Evolutionary conservation across 2,113 vertebrate genomes (phyloP), one percentile per base, ranked within the genome.

Genomic region (Rattus norvegicus): DNA sequence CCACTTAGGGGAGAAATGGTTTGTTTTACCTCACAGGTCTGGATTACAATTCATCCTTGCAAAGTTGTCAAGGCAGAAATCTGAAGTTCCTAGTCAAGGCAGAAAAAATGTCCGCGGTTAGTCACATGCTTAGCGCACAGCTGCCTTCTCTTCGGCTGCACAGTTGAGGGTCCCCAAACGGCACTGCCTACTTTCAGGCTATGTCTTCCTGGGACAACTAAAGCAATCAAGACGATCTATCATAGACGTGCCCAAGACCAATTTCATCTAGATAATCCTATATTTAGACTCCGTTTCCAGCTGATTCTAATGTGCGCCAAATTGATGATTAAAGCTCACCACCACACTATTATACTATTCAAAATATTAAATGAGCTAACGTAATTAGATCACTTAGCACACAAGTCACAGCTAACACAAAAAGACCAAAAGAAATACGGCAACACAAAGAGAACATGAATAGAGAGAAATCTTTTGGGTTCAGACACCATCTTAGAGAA

Each of bases 291-390:
- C 43, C 61, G 13, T 87, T 67, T 33, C 63, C 43, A 52, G 61
- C 43, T 87, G 43, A 52, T 24, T 36, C 30, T 69, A 69, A 49
- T 69, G 20, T 69, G 17, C 20, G 43, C 49, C 84, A 69, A 52
- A 28, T 20, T 47, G 36, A 69, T 36, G 14, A 54, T 54, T 87
- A 86, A 86, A 49, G 61, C 16, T 22, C 52, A 47, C 84, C 43
- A 67, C 47, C 26, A 49, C 43, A 56, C 12, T 69, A 88, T 76
- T 79, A 22, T 22, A 56, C 24, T 10, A 69, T 39, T 88, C 47
- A 36, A 95, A 94, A 67, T 67, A 95, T 69, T 84, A 96, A 91
- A 83, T 90, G 63, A 88, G 56, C 94, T 72, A 24, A 84, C 39
- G 8, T 67, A 72, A 92, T 88, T 95, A 96, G 93, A 93, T 9